phyloP scores from a whole-genome alignment of 1,140 invertebrate species.

The Gryon sp. region DNA sequence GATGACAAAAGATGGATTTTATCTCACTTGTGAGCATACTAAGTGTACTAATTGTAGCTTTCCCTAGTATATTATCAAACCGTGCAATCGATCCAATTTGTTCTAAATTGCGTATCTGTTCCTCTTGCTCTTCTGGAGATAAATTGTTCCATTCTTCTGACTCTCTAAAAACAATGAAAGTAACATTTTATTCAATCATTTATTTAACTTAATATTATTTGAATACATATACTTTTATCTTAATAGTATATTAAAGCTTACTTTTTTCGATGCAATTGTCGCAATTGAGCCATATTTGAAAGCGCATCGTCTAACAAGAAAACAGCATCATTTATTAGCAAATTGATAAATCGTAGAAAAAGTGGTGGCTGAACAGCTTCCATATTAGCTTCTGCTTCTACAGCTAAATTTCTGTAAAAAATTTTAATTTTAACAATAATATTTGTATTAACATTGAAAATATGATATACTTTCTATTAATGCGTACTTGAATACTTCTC shows the following conservation, averaged over 20 bases:
- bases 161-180: constrained; percentile 80
- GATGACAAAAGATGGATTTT: constrained; percentile 92
- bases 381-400: constrained; percentile 91
- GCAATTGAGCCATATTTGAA: constrained; percentile 90
- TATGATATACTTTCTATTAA: constrained; percentile 3
- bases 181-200: too few relatives aligned
- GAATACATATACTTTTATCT: background rate
- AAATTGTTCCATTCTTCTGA: constrained; percentile 88
- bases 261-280: constrained; percentile 86
- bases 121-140: constrained; percentile 86
- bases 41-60: constrained; percentile 92
- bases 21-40: constrained; percentile 91
- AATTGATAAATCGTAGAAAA: constrained; percentile 95
- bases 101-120: constrained; percentile 86
- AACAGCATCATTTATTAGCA: constrained; percentile 97
- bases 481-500: constrained; percentile 86
- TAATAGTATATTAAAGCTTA: constrained; percentile 67
- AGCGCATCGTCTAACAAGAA: constrained; percentile 95
- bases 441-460: too few relatives aligned
- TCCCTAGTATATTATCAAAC: constrained; percentile 95
- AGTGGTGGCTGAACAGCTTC: constrained; percentile 93
- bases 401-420: constrained; percentile 81
- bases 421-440: too few relatives aligned
- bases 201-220: background rate
- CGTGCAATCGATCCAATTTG: constrained; percentile 91